Evolutionary conservation across 2,113 vertebrate species (phyloP).

Genomic region (Conger conger): DNA sequence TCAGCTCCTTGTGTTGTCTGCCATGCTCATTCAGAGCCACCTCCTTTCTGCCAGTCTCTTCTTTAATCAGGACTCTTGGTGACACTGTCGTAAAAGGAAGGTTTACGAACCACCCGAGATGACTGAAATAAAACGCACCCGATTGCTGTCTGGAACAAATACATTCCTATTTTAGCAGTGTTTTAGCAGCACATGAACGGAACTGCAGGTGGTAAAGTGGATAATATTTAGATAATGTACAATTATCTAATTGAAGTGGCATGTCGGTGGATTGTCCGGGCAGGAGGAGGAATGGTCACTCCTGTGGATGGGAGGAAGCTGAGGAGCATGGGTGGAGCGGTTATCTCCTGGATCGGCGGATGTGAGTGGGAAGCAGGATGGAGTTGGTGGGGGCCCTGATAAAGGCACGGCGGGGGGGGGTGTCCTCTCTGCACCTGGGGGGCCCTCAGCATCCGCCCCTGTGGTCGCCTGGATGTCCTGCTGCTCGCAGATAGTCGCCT

Average conservation of each 20-base stretch:
- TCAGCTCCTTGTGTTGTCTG: not conserved
- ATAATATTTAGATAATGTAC: not conserved
- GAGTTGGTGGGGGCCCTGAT: slow-evolving; percentile 36
- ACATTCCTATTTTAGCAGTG: not conserved
- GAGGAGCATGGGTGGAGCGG: slow-evolving; percentile 25
- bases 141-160: too few species aligned
- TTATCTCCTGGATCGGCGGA: slow-evolving; percentile 49
- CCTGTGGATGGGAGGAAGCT: slow-evolving; percentile 15
- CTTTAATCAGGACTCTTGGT: not conserved
- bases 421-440: slow-evolving; percentile 50
- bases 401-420: slow-evolving; percentile 28
- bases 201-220: not conserved
- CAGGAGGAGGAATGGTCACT: slow-evolving; percentile 22
- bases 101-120: not conserved
- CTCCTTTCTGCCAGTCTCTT: not conserved
- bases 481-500: slow-evolving; percentile 20
- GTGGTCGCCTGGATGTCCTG: slow-evolving; percentile 25
- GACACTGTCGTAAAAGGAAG: not conserved
- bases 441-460: slow-evolving; percentile 36
- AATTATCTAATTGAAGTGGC: not conserved
- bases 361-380: slow-evolving; percentile 47
- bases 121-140: not conserved
- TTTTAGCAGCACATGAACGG: too few species aligned
- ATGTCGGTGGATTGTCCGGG: not conserved
- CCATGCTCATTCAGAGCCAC: not conserved